These are phyloP conservation scores for Lasius fuliginosus DNA, from an alignment of 2,888 invertebrate genomes.

Conservation along the genomic window DNA sequence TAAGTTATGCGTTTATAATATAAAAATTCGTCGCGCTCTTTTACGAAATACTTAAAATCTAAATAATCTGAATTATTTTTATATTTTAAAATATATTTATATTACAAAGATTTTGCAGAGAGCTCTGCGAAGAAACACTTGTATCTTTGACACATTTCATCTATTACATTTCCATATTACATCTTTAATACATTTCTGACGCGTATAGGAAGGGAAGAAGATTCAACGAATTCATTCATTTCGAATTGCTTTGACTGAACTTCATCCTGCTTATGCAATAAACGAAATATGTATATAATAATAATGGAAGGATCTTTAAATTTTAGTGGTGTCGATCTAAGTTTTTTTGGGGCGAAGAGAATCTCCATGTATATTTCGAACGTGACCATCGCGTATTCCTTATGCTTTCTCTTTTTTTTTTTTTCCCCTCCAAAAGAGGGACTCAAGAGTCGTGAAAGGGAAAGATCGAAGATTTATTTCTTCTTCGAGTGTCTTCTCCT, in stretches of 20 bases:
- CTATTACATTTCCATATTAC: background rate
- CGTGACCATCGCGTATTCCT: background rate
- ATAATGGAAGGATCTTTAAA: constrained; percentile 16
- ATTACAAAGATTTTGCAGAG: background rate
- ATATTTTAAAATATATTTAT: background rate
- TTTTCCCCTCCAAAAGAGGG: background rate
- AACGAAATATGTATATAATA: background rate
- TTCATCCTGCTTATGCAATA: constrained; percentile 1
- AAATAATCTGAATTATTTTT: background rate
- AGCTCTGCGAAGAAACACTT: background rate
- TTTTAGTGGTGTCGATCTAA: constrained; percentile 9
- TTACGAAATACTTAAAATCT: background rate
- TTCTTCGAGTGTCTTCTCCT: constrained; percentile 35
- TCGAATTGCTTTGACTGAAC: background rate
- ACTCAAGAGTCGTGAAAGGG: constrained; percentile 10
- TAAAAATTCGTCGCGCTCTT: constrained; percentile 14
- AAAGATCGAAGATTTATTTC: constrained; percentile 59
- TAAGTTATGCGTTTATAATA: background rate
- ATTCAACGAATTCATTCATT: no score
- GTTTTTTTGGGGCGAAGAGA: background rate
- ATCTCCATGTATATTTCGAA: constrained; percentile 5
- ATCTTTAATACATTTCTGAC: background rate
- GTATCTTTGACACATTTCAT: background rate
- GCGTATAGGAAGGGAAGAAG: background rate
- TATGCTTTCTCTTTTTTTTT: background rate